Conservation (phyloP, 2,113 vertebrate species). For the Psophia crepitans region DNA sequence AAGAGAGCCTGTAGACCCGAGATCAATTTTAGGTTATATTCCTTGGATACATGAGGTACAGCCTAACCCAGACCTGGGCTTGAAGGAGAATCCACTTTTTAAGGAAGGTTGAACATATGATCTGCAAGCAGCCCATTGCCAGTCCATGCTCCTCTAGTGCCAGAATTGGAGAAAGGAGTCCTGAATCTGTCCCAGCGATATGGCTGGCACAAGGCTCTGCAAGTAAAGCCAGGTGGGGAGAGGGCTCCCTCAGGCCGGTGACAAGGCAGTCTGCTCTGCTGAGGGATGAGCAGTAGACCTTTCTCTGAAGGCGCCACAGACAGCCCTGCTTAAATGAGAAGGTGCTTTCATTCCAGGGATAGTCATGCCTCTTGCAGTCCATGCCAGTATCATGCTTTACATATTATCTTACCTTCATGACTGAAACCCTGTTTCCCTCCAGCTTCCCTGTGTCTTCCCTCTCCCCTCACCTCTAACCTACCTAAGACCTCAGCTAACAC, state of each 20-base stretch:
- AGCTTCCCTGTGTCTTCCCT: background rate
- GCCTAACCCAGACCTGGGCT: conserved; percentile 27
- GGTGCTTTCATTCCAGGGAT: conserved; percentile 38
- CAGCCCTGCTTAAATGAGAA: conserved; percentile 7
- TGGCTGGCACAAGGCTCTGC: background rate
- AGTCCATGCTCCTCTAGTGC: conserved; percentile 10
- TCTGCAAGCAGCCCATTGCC: background rate
- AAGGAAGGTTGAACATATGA: background rate
- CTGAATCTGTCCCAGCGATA: background rate
- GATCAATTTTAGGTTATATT: conserved; percentile 30
- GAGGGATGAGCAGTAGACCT: background rate
- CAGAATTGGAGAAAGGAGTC: background rate
- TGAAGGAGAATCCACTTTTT: conserved; percentile 15
- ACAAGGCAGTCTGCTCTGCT: background rate
- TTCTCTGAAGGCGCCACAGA: background rate
- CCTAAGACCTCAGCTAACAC: background rate
- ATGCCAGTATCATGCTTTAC: conserved; percentile 60
- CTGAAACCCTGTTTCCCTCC: conserved; percentile 24
- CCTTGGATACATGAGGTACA: background rate
- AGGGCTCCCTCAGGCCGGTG: background rate
- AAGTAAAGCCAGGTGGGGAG: background rate
- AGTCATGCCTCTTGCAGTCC: conserved; percentile 61
- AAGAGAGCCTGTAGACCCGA: conserved; percentile 45
- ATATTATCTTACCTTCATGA: conserved; percentile 43
- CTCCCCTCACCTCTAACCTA: background rate